Conservation (phyloP, 2,888 invertebrate species). For the Diaphora mendica region DNA sequence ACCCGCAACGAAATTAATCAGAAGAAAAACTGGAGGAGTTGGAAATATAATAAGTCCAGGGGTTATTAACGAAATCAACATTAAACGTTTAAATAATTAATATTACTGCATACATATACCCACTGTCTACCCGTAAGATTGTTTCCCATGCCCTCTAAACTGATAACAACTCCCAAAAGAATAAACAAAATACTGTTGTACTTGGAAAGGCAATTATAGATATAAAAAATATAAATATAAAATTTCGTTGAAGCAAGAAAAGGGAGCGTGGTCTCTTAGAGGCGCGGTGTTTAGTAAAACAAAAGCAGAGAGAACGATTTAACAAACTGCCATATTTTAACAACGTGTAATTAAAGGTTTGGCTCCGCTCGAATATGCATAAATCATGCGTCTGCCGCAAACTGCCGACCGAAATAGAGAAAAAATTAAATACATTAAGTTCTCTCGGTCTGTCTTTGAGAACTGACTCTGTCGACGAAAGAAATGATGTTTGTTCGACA, state of each 20-base stretch:
- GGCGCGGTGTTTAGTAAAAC: conserved; percentile 82
- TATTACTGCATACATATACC: background rate
- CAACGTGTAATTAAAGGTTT: conserved; percentile 87
- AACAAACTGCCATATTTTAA: conserved; percentile 87
- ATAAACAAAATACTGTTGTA: conserved; percentile 39
- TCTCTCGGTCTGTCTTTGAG: conserved; percentile 58
- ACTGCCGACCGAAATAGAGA: conserved; percentile 86
- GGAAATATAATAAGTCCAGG: no score
- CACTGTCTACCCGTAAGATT: background rate
- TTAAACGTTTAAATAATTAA: background rate
- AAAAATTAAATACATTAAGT: conserved; percentile 85
- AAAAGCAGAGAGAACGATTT: conserved; percentile 83
- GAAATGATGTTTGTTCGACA: conserved; percentile 30
- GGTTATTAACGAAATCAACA: no score
- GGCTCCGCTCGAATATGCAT: conserved; percentile 85
- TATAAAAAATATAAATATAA: conserved; percentile 60
- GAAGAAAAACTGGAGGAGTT: no score
- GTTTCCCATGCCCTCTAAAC: conserved; percentile 33
- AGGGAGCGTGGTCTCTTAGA: conserved; percentile 71
- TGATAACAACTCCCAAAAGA: conserved; percentile 25
- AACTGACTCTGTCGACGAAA: conserved; percentile 47
- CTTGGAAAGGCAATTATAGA: conserved; percentile 44
- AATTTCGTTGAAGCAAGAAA: conserved; percentile 65
- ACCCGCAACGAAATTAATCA: no score
- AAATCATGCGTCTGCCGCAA: conserved; percentile 85